Evolutionary conservation across 2,888 invertebrate species (phyloP).

Genomic region (Andrena bicolor): DNA sequence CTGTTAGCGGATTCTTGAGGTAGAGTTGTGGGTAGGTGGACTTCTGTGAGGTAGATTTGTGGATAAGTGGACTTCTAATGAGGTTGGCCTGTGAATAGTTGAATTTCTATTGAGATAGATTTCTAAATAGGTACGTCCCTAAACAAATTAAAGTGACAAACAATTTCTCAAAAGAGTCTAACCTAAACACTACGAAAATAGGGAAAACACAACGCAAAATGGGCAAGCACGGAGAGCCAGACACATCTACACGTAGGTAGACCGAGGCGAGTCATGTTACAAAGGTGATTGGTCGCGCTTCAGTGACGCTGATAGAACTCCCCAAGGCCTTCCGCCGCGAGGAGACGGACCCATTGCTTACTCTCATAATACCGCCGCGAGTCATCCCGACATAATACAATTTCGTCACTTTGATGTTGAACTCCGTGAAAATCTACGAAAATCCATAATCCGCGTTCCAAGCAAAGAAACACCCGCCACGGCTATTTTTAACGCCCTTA

Average conservation of each 20-base stretch:
- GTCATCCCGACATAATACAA: background rate
- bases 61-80: background rate
- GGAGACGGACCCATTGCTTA: background rate
- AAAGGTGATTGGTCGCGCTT: constrained; percentile 43
- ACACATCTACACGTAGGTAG: constrained; percentile 37
- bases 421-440: background rate
- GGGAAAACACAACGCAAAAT: background rate
- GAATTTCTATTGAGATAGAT: background rate
- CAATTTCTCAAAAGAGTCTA: background rate
- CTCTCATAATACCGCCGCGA: background rate
- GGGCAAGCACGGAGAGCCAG: constrained; percentile 25
- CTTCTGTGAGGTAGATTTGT: background rate
- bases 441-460: background rate
- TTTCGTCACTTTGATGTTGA: background rate
- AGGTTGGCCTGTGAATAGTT: background rate
- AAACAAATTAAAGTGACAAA: background rate
- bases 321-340: constrained; percentile 31
- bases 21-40: background rate
- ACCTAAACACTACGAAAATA: background rate
- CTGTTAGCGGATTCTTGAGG: no score
- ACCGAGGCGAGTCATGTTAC: constrained; percentile 49
- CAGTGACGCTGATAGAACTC: constrained; percentile 30
- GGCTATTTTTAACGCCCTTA: constrained; percentile 12
- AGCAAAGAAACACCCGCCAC: background rate
- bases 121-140: background rate